Conservation (phyloP, 1,140 invertebrate genomes). For the Sycophaga agraensis region DNA sequence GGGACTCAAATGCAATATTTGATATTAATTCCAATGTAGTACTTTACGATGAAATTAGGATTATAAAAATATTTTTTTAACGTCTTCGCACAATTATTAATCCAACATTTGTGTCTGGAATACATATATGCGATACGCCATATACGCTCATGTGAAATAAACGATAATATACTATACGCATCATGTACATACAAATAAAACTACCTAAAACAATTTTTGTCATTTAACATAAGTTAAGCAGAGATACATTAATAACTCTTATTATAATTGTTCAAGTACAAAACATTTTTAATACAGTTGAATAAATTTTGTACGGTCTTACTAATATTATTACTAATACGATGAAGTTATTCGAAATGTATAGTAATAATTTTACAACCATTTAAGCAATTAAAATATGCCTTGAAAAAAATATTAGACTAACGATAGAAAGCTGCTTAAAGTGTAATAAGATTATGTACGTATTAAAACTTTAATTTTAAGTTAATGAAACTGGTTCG, state of each 20-base stretch:
- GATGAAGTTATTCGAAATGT: neutral
- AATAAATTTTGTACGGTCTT: constrained; percentile 1
- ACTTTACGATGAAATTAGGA: neutral
- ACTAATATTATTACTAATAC: constrained; percentile 1
- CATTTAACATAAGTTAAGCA: neutral
- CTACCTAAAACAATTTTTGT: constrained; percentile 1
- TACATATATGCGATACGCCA: neutral
- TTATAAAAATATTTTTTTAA: neutral
- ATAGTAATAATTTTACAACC: neutral
- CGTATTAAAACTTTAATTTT: neutral
- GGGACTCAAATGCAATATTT: constrained; percentile 20
- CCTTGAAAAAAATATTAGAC: neutral
- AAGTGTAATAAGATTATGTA: neutral
- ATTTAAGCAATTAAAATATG: neutral
- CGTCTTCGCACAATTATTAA: neutral
- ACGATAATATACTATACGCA: neutral
- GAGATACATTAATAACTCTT: neutral
- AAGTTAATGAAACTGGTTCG: neutral
- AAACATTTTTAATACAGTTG: constrained; percentile 3
- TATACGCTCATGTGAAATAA: neutral
- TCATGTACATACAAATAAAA: constrained; percentile 12
- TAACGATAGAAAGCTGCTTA: neutral
- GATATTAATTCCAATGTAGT: neutral
- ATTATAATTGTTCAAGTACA: constrained; percentile 14
- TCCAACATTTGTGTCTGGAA: neutral